A percentile compares a stretch with the other conserved stretches of the same genome.
These are phyloP conservation scores for Elachura formosa DNA, from an alignment of 2,113 vertebrate genomes.

Conservation along the genomic window DNA sequence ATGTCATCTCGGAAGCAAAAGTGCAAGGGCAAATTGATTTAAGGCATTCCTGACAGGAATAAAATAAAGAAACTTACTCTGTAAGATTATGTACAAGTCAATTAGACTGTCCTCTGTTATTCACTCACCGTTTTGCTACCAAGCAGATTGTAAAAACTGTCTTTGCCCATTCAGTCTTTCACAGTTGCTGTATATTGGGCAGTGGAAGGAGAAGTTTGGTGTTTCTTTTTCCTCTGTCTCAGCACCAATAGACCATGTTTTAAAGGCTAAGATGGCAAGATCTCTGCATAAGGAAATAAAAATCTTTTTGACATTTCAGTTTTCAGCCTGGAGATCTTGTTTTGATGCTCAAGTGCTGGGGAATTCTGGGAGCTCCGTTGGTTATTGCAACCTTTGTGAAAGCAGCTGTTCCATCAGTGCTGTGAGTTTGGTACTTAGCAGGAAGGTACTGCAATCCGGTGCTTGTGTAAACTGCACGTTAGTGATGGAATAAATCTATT, in stretches of 20 bases:
- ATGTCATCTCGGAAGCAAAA: background rate
- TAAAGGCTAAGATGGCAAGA: background rate
- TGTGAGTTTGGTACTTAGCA: conserved; percentile 35
- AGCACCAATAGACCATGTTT: background rate
- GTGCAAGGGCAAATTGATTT: background rate
- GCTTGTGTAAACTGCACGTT: conserved; percentile 19
- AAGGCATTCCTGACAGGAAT: background rate
- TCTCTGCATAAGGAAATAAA: conserved; percentile 55
- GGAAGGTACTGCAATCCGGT: background rate
- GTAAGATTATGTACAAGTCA: background rate
- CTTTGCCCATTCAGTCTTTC: background rate
- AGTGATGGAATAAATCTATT: conserved; percentile 18
- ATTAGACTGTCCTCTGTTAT: background rate
- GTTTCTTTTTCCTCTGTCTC: background rate
- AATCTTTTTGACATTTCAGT: conserved; percentile 72
- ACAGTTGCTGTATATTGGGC: background rate
- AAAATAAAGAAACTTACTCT: background rate
- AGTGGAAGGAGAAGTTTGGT: background rate
- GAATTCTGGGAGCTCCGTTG: conserved; percentile 38
- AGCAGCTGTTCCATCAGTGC: conserved; percentile 67
- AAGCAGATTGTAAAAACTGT: background rate
- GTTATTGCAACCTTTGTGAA: conserved; percentile 57
- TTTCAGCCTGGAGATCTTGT: conserved; percentile 59
- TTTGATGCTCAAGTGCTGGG: conserved; percentile 11
- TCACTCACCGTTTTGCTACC: background rate